A percentile compares a stretch with the other conserved stretches of the same genome.
These are phyloP conservation scores for Drosophila percnosoma DNA, from an alignment of 2,888 invertebrate genomes.

Conservation along the genomic window DNA sequence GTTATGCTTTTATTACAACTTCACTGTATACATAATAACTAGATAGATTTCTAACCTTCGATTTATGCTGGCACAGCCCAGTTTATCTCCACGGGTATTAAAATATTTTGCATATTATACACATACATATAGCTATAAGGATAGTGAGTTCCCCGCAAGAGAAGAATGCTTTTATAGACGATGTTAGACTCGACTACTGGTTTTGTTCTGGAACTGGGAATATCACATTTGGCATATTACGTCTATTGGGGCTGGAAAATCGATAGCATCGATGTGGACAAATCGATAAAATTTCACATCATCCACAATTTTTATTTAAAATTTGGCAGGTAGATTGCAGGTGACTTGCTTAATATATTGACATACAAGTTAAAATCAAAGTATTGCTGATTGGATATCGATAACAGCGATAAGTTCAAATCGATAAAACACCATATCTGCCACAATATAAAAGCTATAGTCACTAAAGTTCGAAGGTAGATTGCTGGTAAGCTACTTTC, in stretches of 20 bases:
- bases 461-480: too few species aligned
- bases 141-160: neutral
- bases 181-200: neutral
- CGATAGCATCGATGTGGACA: neutral
- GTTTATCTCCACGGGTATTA: neutral
- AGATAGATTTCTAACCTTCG: slow-evolving; percentile 32
- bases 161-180: too few species aligned
- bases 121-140: neutral
- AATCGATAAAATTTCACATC: neutral
- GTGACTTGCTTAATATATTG: neutral
- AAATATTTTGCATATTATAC: too few species aligned
- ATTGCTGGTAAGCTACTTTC: too few species aligned
- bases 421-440: neutral
- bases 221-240: neutral
- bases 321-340: neutral
- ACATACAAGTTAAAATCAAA: neutral
- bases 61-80: neutral
- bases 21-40: slow-evolving; percentile 49
- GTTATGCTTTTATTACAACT: slow-evolving; percentile 51
- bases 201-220: neutral
- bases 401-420: neutral
- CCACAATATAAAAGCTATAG: neutral
- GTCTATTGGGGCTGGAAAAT: neutral
- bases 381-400: neutral
- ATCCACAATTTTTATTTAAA: neutral